Conservation (phyloP, 2,888 invertebrate species). For the Cinara cedri region DNA sequence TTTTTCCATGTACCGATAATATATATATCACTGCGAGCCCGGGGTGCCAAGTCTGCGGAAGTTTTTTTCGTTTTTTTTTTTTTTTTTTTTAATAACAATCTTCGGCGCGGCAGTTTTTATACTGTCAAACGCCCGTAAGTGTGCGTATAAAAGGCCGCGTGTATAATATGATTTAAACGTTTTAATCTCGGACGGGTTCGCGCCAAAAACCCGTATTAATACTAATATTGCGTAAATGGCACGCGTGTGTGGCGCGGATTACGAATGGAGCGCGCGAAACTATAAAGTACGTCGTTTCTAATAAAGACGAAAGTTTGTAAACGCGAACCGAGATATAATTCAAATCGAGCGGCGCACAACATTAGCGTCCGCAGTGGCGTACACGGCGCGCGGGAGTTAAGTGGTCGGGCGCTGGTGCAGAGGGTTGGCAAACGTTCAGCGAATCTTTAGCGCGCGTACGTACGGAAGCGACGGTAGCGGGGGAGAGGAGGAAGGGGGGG, state of each 20-base stretch:
- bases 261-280: not conserved
- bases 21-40: conserved; percentile 16
- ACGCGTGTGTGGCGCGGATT: not conserved
- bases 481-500: no score
- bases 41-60: conserved; percentile 37
- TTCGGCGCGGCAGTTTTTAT: not conserved
- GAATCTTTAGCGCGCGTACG: conserved; percentile 34
- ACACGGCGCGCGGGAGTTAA: conserved; percentile 25
- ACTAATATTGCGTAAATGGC: not conserved
- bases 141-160: no score
- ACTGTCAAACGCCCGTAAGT: not conserved
- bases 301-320: conserved; percentile 54
- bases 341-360: conserved; percentile 32
- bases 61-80: not conserved
- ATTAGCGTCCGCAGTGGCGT: conserved; percentile 37
- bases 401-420: conserved; percentile 27
- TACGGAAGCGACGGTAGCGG: no score
- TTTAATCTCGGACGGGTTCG: conserved; percentile 42
- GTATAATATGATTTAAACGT: conserved; percentile 42
- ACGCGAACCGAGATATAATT: conserved; percentile 41
- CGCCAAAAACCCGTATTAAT: conserved; percentile 36
- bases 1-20: conserved; percentile 3
- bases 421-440: conserved; percentile 52
- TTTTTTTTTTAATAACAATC: conserved; percentile 29
- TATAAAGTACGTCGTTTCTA: conserved; percentile 51